A percentile compares a stretch with the other conserved stretches of the same genome.
Evolutionary conservation across 2,888 invertebrate species (phyloP).

Genomic region (Beris morrisii): DNA sequence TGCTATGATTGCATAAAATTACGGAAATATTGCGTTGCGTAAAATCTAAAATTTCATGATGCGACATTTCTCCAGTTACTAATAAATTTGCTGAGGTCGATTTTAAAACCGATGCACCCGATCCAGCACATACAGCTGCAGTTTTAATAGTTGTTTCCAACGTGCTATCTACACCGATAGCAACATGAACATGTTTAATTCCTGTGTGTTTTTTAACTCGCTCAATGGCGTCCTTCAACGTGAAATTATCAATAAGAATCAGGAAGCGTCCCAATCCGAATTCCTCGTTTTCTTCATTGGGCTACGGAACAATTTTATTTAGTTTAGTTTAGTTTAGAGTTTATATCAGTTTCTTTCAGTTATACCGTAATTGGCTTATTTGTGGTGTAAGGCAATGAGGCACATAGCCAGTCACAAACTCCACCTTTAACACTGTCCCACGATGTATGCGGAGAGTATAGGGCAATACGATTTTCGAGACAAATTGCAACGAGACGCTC

Average conservation of each 20-base stretch:
- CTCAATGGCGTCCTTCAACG: conserved; percentile 65
- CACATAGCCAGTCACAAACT: conserved; percentile 91
- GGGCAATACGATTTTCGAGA: conserved; percentile 79
- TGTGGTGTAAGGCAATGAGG: conserved; percentile 47
- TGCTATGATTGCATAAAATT: conserved; percentile 89
- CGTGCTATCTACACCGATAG: conserved; percentile 58
- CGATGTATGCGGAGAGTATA: conserved; percentile 92
- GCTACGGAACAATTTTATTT: neutral
- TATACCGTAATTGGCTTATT: conserved; percentile 37
- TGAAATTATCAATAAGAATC: conserved; percentile 57
- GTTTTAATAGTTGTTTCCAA: conserved; percentile 60
- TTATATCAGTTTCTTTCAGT: neutral
- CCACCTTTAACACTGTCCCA: conserved; percentile 84
- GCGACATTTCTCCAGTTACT: conserved; percentile 91
- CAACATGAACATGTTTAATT: conserved; percentile 72
- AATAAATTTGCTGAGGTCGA: conserved; percentile 75
- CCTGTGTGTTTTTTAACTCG: conserved; percentile 71
- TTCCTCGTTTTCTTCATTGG: conserved; percentile 11
- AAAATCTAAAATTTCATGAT: conserved; percentile 90
- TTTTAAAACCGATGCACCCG: conserved; percentile 77
- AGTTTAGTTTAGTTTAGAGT: neutral
- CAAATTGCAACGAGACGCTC: conserved; percentile 79
- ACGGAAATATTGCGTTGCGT: conserved; percentile 77
- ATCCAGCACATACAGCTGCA: conserved; percentile 88
- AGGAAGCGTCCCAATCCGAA: conserved; percentile 64